A percentile compares a stretch with the other conserved stretches of the same genome.
phyloP scores from a whole-genome alignment of 2,113 vertebrate genomes.

The Triplophysa rosa region DNA sequence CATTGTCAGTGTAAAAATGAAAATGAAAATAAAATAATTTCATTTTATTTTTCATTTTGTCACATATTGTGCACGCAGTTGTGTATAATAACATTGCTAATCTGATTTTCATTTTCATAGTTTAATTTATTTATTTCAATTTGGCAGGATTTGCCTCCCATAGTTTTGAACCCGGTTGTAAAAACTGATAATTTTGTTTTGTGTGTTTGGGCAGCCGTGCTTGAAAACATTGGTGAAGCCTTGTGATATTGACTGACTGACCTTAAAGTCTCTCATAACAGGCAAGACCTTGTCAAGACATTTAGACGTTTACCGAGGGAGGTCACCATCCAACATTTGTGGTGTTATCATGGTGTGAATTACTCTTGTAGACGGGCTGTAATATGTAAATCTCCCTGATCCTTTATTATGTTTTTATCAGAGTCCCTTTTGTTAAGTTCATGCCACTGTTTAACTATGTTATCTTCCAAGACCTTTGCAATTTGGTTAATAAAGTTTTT shows the following conservation, averaged over 20 bases:
- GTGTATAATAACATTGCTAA: too few relatives aligned
- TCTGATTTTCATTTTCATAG: too few relatives aligned
- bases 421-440: background rate
- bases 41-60: too few relatives aligned
- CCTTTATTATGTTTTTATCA: background rate
- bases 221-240: slow-evolving; percentile 40
- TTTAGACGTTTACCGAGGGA: slow-evolving; percentile 43
- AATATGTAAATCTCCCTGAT: background rate
- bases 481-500: background rate
- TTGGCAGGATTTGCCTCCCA: too few relatives aligned
- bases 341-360: background rate
- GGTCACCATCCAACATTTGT: slow-evolving; percentile 13
- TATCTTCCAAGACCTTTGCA: background rate
- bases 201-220: too few relatives aligned
- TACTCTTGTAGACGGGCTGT: background rate
- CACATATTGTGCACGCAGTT: too few relatives aligned
- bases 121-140: too few relatives aligned
- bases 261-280: slow-evolving; percentile 70
- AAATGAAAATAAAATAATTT: too few relatives aligned
- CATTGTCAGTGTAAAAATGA: too few relatives aligned
- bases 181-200: too few relatives aligned
- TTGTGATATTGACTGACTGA: slow-evolving; percentile 38
- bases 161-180: too few relatives aligned
- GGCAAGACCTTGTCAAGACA: slow-evolving; percentile 71
- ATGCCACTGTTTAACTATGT: background rate